Conservation (phyloP, 2,888 invertebrate species). For the Xestia ashworthii region DNA sequence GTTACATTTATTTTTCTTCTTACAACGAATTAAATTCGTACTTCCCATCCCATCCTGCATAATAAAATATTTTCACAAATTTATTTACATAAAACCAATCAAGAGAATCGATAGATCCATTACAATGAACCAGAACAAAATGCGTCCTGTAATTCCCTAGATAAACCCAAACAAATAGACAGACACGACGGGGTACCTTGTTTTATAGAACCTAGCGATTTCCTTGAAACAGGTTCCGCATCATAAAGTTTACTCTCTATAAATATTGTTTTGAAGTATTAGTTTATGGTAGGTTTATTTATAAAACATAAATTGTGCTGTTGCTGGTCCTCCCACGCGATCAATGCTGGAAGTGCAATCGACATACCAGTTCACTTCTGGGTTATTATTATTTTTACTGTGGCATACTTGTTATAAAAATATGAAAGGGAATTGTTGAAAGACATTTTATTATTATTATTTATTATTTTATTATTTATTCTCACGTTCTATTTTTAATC, state of each 20-base stretch:
- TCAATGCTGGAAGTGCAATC: slow-evolving; percentile 43
- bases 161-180: slow-evolving; percentile 22
- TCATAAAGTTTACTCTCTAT: slow-evolving; percentile 41
- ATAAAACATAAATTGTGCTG: slow-evolving; percentile 58
- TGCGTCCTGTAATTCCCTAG: slow-evolving; percentile 14
- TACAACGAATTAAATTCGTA: not conserved
- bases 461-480: too few species aligned
- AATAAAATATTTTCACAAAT: not conserved
- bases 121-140: slow-evolving; percentile 11
- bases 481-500: too few species aligned
- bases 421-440: not conserved
- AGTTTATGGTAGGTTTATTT: slow-evolving; percentile 54
- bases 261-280: slow-evolving; percentile 60
- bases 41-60: not conserved
- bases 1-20: not conserved
- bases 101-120: slow-evolving; percentile 6
- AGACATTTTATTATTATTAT: not conserved
- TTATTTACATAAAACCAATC: slow-evolving; percentile 17
- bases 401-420: slow-evolving; percentile 15
- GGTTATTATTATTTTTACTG: slow-evolving; percentile 39
- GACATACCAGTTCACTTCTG: slow-evolving; percentile 53
- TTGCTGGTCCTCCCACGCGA: slow-evolving; percentile 48
- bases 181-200: slow-evolving; percentile 37
- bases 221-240: slow-evolving; percentile 28
- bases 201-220: slow-evolving; percentile 22